A percentile compares a stretch with the other conserved stretches of the same genome.
Conservation (phyloP, 2,888 invertebrate genomes). For the Nomada fabriciana region DNA sequence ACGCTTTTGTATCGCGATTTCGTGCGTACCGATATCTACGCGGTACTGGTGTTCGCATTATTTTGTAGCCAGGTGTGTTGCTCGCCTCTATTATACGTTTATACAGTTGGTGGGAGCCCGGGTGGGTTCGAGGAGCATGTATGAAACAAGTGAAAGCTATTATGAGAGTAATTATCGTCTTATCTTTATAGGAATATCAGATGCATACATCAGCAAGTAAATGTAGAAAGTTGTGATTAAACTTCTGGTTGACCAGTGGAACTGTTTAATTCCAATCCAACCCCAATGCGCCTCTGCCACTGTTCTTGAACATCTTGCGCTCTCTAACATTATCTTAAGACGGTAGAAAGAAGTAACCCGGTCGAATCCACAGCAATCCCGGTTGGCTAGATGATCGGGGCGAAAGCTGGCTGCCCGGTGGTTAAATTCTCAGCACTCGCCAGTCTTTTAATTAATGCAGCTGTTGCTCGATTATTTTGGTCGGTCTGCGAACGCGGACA, state of each 20-base stretch:
- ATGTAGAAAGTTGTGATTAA: constrained; percentile 63
- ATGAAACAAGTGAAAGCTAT: constrained; percentile 53
- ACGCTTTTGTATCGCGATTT: constrained; percentile 21
- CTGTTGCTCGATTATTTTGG: not conserved
- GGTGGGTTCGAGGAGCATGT: constrained; percentile 9
- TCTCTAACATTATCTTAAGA: not conserved
- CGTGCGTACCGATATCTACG: constrained; percentile 15
- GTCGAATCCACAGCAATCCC: not conserved
- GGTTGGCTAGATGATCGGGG: constrained; percentile 22
- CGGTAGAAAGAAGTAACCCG: not conserved
- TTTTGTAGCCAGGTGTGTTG: not conserved
- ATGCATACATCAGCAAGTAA: constrained; percentile 43
- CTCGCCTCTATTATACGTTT: not conserved
- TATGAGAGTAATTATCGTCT: constrained; percentile 28
- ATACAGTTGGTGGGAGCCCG: not conserved
- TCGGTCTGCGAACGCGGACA: not conserved
- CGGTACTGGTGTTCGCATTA: not conserved
- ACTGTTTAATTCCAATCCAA: constrained; percentile 59
- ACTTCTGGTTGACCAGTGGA: constrained; percentile 48
- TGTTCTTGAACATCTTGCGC: not conserved
- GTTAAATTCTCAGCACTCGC: constrained; percentile 45
- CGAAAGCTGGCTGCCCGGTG: constrained; percentile 61
- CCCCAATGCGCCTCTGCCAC: constrained; percentile 19
- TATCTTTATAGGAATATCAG: constrained; percentile 39
- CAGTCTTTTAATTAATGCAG: constrained; percentile 55